Conservation (phyloP, 2,797 vertebrate species). For the Danio tinwini region DNA sequence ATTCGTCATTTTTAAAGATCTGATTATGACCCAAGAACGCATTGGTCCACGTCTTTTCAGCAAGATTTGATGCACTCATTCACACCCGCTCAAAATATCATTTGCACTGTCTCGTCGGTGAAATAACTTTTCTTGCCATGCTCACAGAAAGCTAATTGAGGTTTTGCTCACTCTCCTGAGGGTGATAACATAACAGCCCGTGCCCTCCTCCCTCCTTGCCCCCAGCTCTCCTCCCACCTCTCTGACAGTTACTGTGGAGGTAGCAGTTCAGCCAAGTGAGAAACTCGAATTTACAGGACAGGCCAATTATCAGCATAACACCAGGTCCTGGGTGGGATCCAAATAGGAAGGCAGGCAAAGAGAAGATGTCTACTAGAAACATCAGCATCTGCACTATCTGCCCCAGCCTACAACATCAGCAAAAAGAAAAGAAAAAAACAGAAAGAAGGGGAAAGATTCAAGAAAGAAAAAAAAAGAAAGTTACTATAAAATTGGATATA, state of each 20-base stretch:
- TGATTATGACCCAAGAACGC: conserved; percentile 55
- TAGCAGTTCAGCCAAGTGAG: conserved; percentile 74
- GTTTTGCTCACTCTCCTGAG: conserved; percentile 65
- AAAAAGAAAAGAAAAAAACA: conserved; percentile 23
- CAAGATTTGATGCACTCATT: conserved; percentile 62
- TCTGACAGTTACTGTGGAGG: conserved; percentile 66
- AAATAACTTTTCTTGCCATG: conserved; percentile 67
- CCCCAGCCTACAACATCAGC: conserved; percentile 65
- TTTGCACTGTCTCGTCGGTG: conserved; percentile 68
- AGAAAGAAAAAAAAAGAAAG: conserved; percentile 23
- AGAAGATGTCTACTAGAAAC: conserved; percentile 55
- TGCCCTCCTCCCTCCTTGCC: conserved; percentile 42
- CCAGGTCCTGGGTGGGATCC: conserved; percentile 73
- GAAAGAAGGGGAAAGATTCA: conserved; percentile 42
- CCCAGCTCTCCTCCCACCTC: conserved; percentile 46
- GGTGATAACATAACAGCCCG: conserved; percentile 66
- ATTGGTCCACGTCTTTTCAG: conserved; percentile 44
- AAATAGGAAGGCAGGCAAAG: conserved; percentile 62
- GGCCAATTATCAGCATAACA: conserved; percentile 78
- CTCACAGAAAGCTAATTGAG: conserved; percentile 68
- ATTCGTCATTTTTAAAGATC: conserved; percentile 59
- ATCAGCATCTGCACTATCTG: conserved; percentile 60
- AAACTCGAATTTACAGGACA: conserved; percentile 74
- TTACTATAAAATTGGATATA: background rate
- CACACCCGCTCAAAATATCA: conserved; percentile 69